Evolutionary conservation across 2,888 invertebrate genomes (phyloP).

Genomic region (Chouioia cunea): DNA sequence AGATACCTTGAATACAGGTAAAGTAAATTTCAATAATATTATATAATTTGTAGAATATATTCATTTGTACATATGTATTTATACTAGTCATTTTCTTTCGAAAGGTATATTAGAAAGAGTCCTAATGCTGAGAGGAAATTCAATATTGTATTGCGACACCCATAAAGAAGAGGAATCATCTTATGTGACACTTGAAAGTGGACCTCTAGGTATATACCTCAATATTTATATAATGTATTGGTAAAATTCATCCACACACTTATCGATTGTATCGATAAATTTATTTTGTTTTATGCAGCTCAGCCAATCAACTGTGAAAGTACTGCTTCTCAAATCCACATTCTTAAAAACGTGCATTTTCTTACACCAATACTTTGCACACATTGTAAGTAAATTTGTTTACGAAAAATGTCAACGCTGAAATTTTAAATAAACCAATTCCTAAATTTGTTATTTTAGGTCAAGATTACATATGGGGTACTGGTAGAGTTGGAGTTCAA

Average conservation of each 20-base stretch:
- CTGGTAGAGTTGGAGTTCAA: conserved; percentile 72
- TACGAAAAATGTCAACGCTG: conserved; percentile 42
- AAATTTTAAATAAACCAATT: conserved; percentile 18
- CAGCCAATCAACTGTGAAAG: conserved; percentile 58
- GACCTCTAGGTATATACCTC: conserved; percentile 59
- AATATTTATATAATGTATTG: conserved; percentile 8
- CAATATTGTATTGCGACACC: conserved; percentile 64
- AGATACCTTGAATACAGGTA: conserved; percentile 44
- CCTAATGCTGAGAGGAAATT: conserved; percentile 68
- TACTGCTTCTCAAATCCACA: conserved; percentile 61
- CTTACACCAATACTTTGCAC: conserved; percentile 71
- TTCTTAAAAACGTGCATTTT: conserved; percentile 70
- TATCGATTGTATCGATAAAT: conserved; percentile 16
- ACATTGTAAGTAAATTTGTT: conserved; percentile 70
- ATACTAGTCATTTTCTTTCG: conserved; percentile 36
- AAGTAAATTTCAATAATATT: conserved; percentile 14
- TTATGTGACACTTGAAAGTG: conserved; percentile 66
- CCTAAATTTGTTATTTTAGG: conserved; percentile 65
- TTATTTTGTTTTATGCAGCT: conserved; percentile 55
- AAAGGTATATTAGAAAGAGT: conserved; percentile 63
- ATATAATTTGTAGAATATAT: background rate
- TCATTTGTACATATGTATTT: background rate
- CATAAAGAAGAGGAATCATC: conserved; percentile 66
- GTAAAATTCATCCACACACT: conserved; percentile 19
- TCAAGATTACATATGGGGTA: conserved; percentile 76